Conservation (phyloP, 2,888 invertebrate genomes). For the Punctoribates punctum region DNA sequence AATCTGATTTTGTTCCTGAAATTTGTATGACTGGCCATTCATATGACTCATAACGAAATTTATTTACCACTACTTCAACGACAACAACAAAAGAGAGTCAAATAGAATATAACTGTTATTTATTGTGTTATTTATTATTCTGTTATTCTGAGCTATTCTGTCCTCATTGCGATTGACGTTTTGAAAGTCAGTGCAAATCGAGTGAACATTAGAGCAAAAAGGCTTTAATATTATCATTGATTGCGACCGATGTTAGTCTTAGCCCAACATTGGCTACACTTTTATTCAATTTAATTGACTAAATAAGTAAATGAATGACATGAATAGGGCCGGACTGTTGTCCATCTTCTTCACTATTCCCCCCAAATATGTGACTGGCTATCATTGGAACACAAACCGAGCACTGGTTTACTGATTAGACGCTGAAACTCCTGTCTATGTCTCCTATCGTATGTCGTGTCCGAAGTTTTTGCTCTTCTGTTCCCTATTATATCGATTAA, state of each 20-base stretch:
- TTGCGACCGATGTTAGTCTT: not conserved
- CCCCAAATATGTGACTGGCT: constrained; percentile 10
- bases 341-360: not conserved
- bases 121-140: not conserved
- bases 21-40: constrained; percentile 4
- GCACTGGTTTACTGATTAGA: not conserved
- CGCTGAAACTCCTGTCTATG: not conserved
- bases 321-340: constrained; percentile 31
- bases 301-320: constrained; percentile 33
- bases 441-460: not conserved
- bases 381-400: not conserved
- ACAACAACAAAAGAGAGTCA: not conserved
- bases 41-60: constrained; percentile 29
- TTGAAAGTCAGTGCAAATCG: not conserved
- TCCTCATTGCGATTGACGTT: not conserved
- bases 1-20: constrained; percentile 9
- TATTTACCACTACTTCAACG: constrained; percentile 17
- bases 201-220: not conserved
- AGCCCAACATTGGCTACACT: not conserved
- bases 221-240: not conserved
- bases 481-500: not conserved
- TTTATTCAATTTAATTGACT: constrained; percentile 23
- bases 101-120: not conserved
- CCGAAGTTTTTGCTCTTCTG: not conserved
- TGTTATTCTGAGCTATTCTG: constrained; percentile 8